Percentiles rank a stretch among this genome's conserved stretches.
These are phyloP conservation scores for Torymus tubicola DNA, from an alignment of 2,888 invertebrate species.

Conservation along the genomic window DNA sequence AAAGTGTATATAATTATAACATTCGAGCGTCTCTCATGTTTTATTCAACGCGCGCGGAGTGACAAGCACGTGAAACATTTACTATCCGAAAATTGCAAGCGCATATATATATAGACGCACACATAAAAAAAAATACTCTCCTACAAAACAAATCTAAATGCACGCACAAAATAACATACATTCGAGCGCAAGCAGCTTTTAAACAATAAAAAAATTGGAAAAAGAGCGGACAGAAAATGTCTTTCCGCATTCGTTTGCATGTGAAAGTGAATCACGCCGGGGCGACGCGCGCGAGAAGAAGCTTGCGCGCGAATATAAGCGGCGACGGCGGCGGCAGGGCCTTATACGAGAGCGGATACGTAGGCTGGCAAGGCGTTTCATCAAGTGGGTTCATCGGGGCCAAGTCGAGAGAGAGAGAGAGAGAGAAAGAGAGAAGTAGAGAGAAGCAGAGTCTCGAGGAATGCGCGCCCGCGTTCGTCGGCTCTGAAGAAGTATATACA, in stretches of 20 bases:
- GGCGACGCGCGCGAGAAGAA: not conserved
- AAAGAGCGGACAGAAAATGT: no score
- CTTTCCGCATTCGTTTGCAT: slow-evolving; percentile 12
- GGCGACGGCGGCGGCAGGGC: slow-evolving; percentile 6
- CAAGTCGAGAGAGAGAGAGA: slow-evolving; percentile 62
- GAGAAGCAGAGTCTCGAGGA: slow-evolving; percentile 57
- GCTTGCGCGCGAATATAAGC: slow-evolving; percentile 5
- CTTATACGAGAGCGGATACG: slow-evolving; percentile 57
- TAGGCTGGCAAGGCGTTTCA: slow-evolving; percentile 69
- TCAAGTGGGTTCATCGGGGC: slow-evolving; percentile 74
- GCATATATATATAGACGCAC: no score
- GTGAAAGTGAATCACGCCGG: slow-evolving; percentile 16
- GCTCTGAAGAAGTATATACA: slow-evolving; percentile 64
- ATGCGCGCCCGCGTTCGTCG: slow-evolving; percentile 56
- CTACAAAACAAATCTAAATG: no score
- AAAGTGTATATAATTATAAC: slow-evolving; percentile 12
- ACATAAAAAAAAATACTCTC: no score
- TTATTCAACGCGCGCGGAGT: not conserved
- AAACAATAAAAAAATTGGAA: no score
- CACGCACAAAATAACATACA: no score
- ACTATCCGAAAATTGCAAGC: no score
- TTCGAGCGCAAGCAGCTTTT: no score
- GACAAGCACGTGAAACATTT: no score
- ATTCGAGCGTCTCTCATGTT: not conserved
- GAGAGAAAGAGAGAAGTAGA: slow-evolving; percentile 57